Conservation (phyloP, 2,797 vertebrate genomes). For the Parambassis ranga region DNA sequence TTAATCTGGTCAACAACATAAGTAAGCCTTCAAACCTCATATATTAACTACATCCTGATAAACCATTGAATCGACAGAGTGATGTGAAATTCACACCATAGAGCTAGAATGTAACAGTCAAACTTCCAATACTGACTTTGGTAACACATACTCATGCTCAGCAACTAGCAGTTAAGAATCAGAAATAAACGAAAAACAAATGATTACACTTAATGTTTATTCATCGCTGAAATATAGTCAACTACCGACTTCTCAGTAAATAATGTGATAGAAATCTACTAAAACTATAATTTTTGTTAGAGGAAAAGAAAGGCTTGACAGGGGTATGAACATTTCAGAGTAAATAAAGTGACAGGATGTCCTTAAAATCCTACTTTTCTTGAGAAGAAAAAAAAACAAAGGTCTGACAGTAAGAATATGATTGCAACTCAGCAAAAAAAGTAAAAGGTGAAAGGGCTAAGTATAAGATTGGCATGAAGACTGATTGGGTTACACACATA, state of each 20-base stretch:
- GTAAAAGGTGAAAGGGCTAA: slow-evolving; percentile 66
- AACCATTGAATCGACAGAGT: slow-evolving; percentile 32
- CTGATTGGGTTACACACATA: slow-evolving; percentile 81
- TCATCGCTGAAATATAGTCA: slow-evolving; percentile 85
- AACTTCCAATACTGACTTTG: slow-evolving; percentile 32
- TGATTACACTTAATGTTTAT: slow-evolving; percentile 83
- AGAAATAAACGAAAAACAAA: slow-evolving; percentile 67
- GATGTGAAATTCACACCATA: slow-evolving; percentile 28
- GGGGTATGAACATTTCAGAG: slow-evolving; percentile 74
- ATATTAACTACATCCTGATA: slow-evolving; percentile 48
- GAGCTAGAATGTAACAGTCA: slow-evolving; percentile 11
- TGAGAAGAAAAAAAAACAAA: slow-evolving; percentile 72
- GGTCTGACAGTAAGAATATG: slow-evolving; percentile 72
- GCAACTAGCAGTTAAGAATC: slow-evolving; percentile 11
- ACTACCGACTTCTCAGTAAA: slow-evolving; percentile 85
- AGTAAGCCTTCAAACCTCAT: slow-evolving; percentile 1
- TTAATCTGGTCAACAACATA: slow-evolving; percentile 2
- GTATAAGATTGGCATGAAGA: slow-evolving; percentile 79
- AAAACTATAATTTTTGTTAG: slow-evolving; percentile 76
- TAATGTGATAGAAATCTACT: slow-evolving; percentile 86
- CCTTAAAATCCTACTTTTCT: slow-evolving; percentile 64
- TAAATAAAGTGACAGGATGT: slow-evolving; percentile 72
- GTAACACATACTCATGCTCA: slow-evolving; percentile 15
- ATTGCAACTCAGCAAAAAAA: slow-evolving; percentile 82
- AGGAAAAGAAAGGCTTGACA: slow-evolving; percentile 74